These are phyloP conservation scores for Lacerta viridis DNA, from an alignment of 2,797 vertebrate species.

Conservation along the genomic window DNA sequence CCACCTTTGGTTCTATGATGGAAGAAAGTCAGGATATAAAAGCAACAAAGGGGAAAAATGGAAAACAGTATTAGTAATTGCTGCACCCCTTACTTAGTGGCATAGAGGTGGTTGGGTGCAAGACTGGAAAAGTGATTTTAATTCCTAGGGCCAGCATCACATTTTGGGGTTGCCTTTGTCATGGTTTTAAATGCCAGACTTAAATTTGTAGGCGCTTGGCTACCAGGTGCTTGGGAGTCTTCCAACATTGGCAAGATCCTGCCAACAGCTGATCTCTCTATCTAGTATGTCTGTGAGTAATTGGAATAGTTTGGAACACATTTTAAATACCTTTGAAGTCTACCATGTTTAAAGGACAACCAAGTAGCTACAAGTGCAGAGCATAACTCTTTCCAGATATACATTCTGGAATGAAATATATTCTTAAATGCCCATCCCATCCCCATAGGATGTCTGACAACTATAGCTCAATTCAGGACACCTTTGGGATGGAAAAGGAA, in stretches of 20 bases:
- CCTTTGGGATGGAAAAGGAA: background rate
- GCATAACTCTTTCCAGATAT: background rate
- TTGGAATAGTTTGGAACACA: background rate
- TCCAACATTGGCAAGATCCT: background rate
- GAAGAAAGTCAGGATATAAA: too few species aligned
- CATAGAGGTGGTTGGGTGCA: background rate
- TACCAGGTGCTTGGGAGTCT: conserved; percentile 4
- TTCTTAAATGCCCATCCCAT: background rate
- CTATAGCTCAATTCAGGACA: background rate
- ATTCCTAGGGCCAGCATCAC: background rate
- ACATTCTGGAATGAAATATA: background rate
- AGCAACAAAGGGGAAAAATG: too few species aligned
- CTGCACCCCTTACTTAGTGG: background rate
- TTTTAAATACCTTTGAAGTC: background rate
- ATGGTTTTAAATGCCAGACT: background rate
- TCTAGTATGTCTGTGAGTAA: background rate
- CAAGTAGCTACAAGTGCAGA: background rate
- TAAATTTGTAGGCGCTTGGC: background rate
- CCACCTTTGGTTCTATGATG: too few species aligned
- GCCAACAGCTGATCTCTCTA: background rate
- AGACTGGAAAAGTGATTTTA: background rate
- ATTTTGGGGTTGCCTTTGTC: background rate
- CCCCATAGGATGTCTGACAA: background rate
- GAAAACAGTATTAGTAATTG: background rate
- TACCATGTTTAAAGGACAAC: background rate